These are phyloP conservation scores for Drosophila barbarae DNA, from an alignment of 2,888 invertebrate species.

Conservation along the genomic window DNA sequence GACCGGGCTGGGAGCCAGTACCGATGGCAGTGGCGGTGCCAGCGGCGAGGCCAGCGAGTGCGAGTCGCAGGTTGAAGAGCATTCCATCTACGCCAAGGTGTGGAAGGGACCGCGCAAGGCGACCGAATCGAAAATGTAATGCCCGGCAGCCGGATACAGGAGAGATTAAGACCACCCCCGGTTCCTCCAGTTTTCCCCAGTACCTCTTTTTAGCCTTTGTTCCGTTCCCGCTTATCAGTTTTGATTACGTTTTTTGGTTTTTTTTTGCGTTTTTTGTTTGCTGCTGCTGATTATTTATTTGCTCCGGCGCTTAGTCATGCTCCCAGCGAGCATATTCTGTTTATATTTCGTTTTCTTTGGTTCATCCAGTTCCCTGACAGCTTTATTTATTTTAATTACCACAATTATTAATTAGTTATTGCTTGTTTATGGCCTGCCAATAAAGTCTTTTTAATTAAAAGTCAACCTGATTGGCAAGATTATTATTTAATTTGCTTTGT, in stretches of 20 bases:
- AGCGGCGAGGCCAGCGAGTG: constrained; percentile 59
- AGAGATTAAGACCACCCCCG: constrained; percentile 13
- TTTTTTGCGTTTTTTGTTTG: constrained; percentile 1
- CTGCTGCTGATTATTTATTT: constrained; percentile 16
- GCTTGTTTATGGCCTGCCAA: neutral
- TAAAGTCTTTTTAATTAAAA: neutral
- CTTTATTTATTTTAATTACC: neutral
- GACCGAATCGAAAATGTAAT: constrained; percentile 79
- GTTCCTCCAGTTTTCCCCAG: neutral
- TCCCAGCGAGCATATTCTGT: neutral
- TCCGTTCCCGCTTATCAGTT: constrained; percentile 23
- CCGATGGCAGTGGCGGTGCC: constrained; percentile 39
- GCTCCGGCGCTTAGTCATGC: constrained; percentile 19
- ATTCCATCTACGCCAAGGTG: constrained; percentile 80
- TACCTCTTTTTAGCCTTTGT: neutral
- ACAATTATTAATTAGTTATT: neutral
- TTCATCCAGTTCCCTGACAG: neutral
- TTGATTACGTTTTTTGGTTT: neutral
- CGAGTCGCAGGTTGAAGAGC: constrained; percentile 65
- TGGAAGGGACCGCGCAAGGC: constrained; percentile 80
- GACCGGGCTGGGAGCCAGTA: constrained; percentile 40
- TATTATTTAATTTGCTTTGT: constrained; percentile 1
- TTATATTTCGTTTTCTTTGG: neutral
- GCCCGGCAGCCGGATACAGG: constrained; percentile 55
- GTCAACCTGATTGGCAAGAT: neutral